phyloP scores from a whole-genome alignment of 2,797 vertebrate genomes.

The Lepilemur ruficaudatus region DNA sequence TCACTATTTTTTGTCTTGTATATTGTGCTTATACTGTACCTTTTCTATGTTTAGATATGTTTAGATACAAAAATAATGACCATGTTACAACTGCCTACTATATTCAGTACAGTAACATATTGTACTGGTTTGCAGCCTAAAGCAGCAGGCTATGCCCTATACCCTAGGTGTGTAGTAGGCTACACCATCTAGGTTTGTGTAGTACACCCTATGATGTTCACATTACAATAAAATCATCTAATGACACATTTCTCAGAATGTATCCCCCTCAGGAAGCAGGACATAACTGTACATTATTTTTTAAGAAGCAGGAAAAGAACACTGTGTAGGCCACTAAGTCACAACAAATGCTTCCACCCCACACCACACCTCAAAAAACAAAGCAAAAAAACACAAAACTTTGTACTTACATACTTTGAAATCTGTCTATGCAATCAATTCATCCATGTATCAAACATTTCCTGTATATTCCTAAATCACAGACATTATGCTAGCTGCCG shows the following conservation, averaged over 20 bases:
- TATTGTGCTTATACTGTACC: not conserved
- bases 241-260: not conserved
- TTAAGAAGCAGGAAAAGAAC: conserved; percentile 17
- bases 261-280: not conserved
- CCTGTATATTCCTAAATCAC: not conserved
- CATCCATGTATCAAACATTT: not conserved
- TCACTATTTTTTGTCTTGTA: not conserved
- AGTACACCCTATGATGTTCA: not conserved
- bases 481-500: not conserved
- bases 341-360: not conserved
- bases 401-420: not conserved
- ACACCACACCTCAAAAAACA: not conserved
- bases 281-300: not conserved
- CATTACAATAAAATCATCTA: not conserved
- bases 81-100: not conserved
- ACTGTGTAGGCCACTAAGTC: not conserved
- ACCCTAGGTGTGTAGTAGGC: not conserved
- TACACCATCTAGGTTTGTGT: not conserved
- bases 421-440: not conserved
- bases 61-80: not conserved
- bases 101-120: not conserved
- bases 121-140: not conserved
- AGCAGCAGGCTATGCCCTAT: not conserved
- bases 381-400: not conserved
- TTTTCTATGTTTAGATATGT: not conserved